These are phyloP conservation scores for Acanthochromis polyacanthus DNA, from an alignment of 2,113 vertebrate species.

Conservation along the genomic window DNA sequence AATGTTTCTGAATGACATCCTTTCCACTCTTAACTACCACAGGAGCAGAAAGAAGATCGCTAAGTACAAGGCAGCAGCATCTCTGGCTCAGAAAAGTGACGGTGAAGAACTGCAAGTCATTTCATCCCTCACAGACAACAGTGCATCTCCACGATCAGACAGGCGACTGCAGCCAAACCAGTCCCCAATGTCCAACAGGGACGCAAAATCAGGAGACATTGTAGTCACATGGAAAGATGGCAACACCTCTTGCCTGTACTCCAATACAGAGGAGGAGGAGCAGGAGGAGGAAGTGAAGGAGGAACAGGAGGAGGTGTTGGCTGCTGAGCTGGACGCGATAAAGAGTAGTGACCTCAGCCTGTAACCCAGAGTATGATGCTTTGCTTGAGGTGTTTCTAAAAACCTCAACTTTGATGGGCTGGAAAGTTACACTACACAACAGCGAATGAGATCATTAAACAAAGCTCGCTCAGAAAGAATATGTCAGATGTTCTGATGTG, in stretches of 20 bases:
- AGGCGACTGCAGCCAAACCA: neutral
- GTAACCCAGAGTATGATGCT: neutral
- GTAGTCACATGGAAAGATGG: constrained; percentile 86
- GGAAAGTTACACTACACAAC: neutral
- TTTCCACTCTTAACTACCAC: constrained; percentile 3
- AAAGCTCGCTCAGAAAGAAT: too few species aligned
- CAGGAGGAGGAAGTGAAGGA: constrained; percentile 46
- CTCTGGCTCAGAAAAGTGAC: neutral
- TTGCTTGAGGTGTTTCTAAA: neutral
- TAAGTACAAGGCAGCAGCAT: constrained; percentile 50
- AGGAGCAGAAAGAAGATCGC: constrained; percentile 86
- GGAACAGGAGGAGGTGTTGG: neutral
- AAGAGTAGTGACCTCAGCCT: neutral
- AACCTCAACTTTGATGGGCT: neutral
- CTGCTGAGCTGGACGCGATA: constrained; percentile 3
- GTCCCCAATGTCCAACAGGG: constrained; percentile 12
- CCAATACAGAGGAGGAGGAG: constrained; percentile 48
- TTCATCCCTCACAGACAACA: constrained; percentile 35
- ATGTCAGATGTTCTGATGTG: neutral
- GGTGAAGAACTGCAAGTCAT: constrained; percentile 55
- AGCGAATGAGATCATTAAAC: neutral
- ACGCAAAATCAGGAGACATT: constrained; percentile 68
- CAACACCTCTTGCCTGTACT: constrained; percentile 77
- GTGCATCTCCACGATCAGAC: neutral
- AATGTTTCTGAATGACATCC: neutral